phyloP scores from a whole-genome alignment of 1,140 invertebrate genomes.

The Anoplolepis gracilipes region DNA sequence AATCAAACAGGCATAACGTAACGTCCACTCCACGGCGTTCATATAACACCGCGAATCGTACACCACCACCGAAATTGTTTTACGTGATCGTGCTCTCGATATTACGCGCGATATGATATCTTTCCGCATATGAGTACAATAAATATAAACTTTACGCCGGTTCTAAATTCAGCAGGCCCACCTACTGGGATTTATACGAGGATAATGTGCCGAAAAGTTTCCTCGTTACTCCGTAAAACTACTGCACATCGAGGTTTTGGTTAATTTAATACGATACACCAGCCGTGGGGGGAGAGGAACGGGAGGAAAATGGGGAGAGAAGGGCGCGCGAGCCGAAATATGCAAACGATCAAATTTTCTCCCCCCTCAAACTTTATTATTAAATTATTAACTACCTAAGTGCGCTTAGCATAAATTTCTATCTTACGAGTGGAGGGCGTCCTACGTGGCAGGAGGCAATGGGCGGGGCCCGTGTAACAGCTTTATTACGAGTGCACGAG shows the following conservation, averaged over 20 bases:
- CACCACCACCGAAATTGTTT: conserved; percentile 11
- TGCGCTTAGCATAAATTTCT: conserved; percentile 74
- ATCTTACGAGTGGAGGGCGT: conserved; percentile 39
- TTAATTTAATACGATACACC: conserved; percentile 59
- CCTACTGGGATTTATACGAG: conserved; percentile 38
- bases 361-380: conserved; percentile 68
- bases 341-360: conserved; percentile 67
- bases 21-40: neutral
- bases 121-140: neutral
- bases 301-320: no score
- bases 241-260: conserved; percentile 57
- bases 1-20: conserved; percentile 6
- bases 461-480: neutral
- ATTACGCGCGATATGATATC: conserved; percentile 20
- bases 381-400: conserved; percentile 73
- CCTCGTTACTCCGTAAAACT: conserved; percentile 64
- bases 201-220: conserved; percentile 69
- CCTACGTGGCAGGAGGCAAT: neutral
- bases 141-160: conserved; percentile 10
- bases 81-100: neutral
- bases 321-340: conserved; percentile 44
- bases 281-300: neutral
- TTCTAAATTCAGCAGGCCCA: conserved; percentile 21
- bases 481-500: conserved; percentile 45
- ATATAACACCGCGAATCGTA: neutral